Evolutionary conservation across 2,888 invertebrate genomes (phyloP).

Genomic region (Eupelmus urozonus): DNA sequence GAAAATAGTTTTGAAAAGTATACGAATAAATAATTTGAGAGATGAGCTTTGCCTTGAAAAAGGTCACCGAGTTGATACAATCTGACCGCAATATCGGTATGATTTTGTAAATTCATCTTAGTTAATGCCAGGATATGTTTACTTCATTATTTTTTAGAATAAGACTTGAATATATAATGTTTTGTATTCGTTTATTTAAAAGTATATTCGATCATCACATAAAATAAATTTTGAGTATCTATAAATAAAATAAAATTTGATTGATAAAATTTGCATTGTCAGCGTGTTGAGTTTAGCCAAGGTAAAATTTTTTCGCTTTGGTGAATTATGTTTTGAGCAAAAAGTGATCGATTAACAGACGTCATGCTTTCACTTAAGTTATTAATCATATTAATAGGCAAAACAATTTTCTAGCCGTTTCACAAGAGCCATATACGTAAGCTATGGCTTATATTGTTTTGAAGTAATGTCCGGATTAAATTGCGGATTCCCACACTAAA

Average conservation of each 20-base stretch:
- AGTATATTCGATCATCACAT: too few relatives aligned
- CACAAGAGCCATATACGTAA: conserved; percentile 10
- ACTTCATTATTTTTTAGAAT: too few relatives aligned
- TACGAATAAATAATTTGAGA: too few relatives aligned
- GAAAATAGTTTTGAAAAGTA: too few relatives aligned
- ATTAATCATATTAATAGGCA: conserved; percentile 28
- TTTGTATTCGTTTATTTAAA: too few relatives aligned
- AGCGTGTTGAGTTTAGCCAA: not conserved
- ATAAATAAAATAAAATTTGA: not conserved
- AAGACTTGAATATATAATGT: too few relatives aligned
- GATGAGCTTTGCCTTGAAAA: too few relatives aligned
- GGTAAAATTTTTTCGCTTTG: not conserved
- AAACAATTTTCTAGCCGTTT: conserved; percentile 23
- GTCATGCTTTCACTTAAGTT: conserved; percentile 35
- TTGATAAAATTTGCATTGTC: not conserved
- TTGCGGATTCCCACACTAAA: not conserved
- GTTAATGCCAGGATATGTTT: too few relatives aligned
- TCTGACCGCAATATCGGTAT: too few relatives aligned
- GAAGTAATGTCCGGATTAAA: not conserved
- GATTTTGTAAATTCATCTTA: too few relatives aligned
- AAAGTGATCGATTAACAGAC: conserved; percentile 13
- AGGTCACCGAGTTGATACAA: too few relatives aligned
- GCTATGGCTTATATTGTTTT: not conserved
- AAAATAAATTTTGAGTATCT: too few relatives aligned
- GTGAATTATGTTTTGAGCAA: not conserved